These are phyloP conservation scores for Micronycteris hirsuta DNA, from an alignment of 2,113 vertebrate species.

Conservation along the genomic window DNA sequence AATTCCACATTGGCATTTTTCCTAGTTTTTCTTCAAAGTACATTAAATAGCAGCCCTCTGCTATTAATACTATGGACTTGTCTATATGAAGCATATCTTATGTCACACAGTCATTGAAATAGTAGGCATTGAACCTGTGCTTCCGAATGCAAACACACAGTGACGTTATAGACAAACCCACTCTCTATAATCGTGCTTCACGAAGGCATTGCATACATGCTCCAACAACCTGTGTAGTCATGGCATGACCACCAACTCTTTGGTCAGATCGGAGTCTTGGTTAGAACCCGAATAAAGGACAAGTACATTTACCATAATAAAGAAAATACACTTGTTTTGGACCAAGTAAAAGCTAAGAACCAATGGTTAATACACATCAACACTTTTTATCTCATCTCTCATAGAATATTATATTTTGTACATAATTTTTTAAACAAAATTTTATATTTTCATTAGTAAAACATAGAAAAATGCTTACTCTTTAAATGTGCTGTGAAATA, in stretches of 20 bases:
- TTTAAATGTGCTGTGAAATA: neutral
- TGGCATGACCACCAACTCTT: neutral
- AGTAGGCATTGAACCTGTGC: neutral
- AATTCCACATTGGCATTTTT: neutral
- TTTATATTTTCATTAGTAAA: neutral
- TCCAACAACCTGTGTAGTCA: neutral
- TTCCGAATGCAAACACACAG: neutral
- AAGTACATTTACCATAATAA: neutral
- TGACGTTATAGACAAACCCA: neutral
- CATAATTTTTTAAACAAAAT: neutral
- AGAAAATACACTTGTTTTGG: neutral
- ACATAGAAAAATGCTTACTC: neutral
- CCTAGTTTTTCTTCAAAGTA: neutral
- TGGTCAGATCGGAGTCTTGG: neutral
- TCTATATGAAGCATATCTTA: neutral
- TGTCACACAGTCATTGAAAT: neutral
- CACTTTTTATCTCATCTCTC: neutral
- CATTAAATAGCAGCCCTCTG: neutral
- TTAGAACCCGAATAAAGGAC: neutral
- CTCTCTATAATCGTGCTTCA: neutral
- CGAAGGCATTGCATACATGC: neutral
- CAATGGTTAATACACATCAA: neutral
- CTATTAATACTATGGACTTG: neutral
- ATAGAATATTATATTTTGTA: neutral
- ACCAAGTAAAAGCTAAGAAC: neutral